Base-by-base conservation (phyloP, 2,888 invertebrate genomes). In the Tridacna gigas region DNA sequence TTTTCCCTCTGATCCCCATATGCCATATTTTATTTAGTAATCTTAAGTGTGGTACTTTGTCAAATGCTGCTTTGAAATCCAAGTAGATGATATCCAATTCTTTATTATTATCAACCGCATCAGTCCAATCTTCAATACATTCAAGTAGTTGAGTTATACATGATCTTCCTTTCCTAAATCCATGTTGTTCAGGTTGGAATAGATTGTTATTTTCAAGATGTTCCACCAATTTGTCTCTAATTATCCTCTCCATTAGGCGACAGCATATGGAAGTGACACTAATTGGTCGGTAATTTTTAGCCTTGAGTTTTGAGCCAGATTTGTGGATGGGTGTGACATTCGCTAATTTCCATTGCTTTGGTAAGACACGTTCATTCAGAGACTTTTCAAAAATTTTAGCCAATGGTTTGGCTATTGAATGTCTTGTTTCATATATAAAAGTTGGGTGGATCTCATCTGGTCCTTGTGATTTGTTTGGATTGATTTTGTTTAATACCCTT, bases 61-160 rank as follows among this genome's bases (percentile, higher is more conserved):
- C 83, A 48, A 80, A 80, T 2, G 76, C 76, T 26, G 67, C 69
- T n/a, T 76, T 28, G n/a, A 83, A 77, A 51, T 83, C 79, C n/a
- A 83, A 48, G 28, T 77, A 83, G 22, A 79, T 65, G 12, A 65
- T 47, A 51, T 83, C 83, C 13, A 79, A 13, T 11, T 48, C 22
- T 9, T 76, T 73, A 22, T 45, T 45, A 13, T 73, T 25, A 51
- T 73, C 73, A 11, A 56, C 25, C 13, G 25, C 25, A 2, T 47
- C 15, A 22, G 73, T 48, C 48, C 73, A 73, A 15, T 73, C 73
- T 73, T 73, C 73, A 48, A 73, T 47, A 18, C 73, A 73, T 67
- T 77, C 65, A 0, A 77, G 28, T 45, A 77, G 67, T 67, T 67
- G 77, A 25, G 77, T 28, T 9, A 22, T 77, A n/a, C 60, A 77